Evolutionary conservation across 53 echinoderm and acorn worm genomes (phyloP).

Genomic region (Stichopus horrens): DNA sequence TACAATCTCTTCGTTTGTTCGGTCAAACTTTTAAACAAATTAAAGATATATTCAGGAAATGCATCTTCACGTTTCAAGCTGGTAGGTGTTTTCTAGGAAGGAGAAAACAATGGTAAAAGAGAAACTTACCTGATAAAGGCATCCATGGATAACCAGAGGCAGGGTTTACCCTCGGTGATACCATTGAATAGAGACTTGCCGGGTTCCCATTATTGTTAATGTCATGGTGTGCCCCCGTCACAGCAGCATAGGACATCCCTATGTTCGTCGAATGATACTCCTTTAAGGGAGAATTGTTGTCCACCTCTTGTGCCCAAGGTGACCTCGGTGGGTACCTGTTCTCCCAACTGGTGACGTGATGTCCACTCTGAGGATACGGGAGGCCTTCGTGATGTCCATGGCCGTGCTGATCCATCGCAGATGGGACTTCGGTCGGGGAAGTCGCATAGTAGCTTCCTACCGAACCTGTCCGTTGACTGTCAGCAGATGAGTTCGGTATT

Average conservation of each 20-base stretch:
- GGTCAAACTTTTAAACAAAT: too few relatives aligned
- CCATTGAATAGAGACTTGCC: constrained; percentile 32
- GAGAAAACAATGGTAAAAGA: too few relatives aligned
- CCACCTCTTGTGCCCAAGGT: constrained; percentile 35
- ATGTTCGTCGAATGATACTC: background rate
- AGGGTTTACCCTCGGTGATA: constrained; percentile 43
- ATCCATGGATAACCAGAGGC: constrained; percentile 67
- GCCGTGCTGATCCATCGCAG: constrained; percentile 21
- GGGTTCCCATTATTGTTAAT: constrained; percentile 41
- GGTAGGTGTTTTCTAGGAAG: too few relatives aligned
- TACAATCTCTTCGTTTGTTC: too few relatives aligned
- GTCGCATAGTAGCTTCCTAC: constrained; percentile 41
- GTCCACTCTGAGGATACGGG: background rate
- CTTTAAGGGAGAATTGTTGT: constrained; percentile 8
- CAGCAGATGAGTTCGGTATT: constrained; percentile 23
- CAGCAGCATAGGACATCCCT: constrained; percentile 22
- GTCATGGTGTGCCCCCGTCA: constrained; percentile 21
- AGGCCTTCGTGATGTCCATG: background rate
- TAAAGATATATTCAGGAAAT: background rate
- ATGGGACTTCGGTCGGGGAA: constrained; percentile 16
- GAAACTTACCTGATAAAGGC: constrained; percentile 56
- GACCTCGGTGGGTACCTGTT: constrained; percentile 44
- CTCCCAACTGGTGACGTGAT: constrained; percentile 30
- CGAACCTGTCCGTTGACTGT: constrained; percentile 42
- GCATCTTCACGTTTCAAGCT: background rate